Evolutionary conservation across 2,888 invertebrate genomes (phyloP), one percentile per base, ranked within the genome.

Genomic region (Herminia tarsipennalis): DNA sequence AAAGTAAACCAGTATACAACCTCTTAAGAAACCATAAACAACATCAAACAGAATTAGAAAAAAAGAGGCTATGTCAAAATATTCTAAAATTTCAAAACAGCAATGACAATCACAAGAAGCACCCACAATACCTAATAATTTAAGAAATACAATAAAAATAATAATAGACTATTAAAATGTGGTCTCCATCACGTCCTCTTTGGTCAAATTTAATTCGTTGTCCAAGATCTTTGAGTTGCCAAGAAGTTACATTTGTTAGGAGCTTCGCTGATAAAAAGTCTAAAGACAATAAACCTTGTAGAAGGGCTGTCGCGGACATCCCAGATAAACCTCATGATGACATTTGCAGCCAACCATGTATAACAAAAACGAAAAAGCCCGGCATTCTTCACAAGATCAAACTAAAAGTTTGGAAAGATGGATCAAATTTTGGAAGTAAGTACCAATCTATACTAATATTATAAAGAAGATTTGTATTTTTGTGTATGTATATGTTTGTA

Each of bases 391-490:
- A 87, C 48, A 83, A 59, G 56, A 88, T 90, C 14, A 88, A 88
- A 63, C 46, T 90, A 37, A 83, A 59, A 59, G 63, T 91, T 5
- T 66, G 85, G 13, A 87, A 90, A 56, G 90, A 90, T 12, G 89
- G 90, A 40, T 81, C 87, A 1, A 91, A 90, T 54, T 90, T 91
- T 71, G 88, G 88, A 58, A 87, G 90, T 89, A 66, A 83, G 88
- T 71, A 21, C n/a, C 17, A n/a, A 16, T 10, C n/a, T 1, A 9
- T n/a, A n/a, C n/a, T n/a, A n/a, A n/a, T n/a, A n/a, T n/a, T n/a
- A n/a, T n/a, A n/a, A n/a, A n/a, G n/a, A n/a, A n/a, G n/a, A n/a
- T n/a, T n/a, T n/a, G n/a, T n/a, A n/a, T n/a, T n/a, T n/a, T n/a
- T n/a, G n/a, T n/a, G n/a, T n/a, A n/a, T n/a, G n/a, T n/a, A n/a